Conservation (phyloP, 1,140 invertebrate genomes). For the Phymorhynchus buccinoides region DNA sequence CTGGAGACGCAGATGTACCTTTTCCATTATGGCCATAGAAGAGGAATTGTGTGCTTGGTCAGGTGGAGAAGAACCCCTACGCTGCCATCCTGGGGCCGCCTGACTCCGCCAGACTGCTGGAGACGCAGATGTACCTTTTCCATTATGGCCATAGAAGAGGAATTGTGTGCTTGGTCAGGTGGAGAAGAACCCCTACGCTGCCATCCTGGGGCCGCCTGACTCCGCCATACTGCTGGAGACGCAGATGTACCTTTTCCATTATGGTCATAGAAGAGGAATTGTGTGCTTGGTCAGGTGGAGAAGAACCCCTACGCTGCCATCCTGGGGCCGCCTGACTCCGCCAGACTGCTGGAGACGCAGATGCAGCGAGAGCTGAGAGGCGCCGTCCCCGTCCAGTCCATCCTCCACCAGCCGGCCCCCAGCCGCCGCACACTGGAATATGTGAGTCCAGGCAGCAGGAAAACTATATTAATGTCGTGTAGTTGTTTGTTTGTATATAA, state of each 20-base stretch:
- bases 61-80: constrained; percentile 55
- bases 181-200: constrained; percentile 64
- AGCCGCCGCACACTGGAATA: constrained; percentile 25
- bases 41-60: too few species aligned
- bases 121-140: constrained; percentile 81
- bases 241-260: too few species aligned
- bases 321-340: constrained; percentile 76
- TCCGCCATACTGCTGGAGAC: constrained; percentile 73
- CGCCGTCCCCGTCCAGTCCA: constrained; percentile 79
- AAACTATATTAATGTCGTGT: background rate
- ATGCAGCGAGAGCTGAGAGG: constrained; percentile 80
- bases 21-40: too few species aligned
- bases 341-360: constrained; percentile 76
- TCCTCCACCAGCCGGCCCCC: constrained; percentile 75
- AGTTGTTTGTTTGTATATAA: too few species aligned
- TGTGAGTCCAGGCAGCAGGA: constrained; percentile 21
- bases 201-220: constrained; percentile 76
- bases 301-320: constrained; percentile 71
- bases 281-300: too few species aligned
- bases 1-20: constrained; percentile 79
- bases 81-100: constrained; percentile 75
- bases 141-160: too few species aligned
- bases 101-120: constrained; percentile 74
- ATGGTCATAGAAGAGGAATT: too few species aligned
- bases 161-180: too few species aligned